These are phyloP conservation scores for Xanthostigma xanthostigma DNA, from an alignment of 2,888 invertebrate species.

Conservation along the genomic window DNA sequence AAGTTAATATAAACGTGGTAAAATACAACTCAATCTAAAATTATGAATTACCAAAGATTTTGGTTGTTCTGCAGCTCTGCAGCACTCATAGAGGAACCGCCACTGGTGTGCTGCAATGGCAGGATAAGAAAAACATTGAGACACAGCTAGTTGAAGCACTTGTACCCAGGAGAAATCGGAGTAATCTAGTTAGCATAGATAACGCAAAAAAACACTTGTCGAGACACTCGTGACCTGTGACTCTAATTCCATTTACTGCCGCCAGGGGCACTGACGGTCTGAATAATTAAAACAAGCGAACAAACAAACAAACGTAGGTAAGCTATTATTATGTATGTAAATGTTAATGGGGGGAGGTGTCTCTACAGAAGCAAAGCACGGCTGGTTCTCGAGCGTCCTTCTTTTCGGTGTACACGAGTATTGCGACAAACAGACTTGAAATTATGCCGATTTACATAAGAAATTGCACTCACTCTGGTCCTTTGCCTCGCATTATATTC, in stretches of 20 bases:
- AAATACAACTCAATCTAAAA: no score
- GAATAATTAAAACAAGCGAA: constrained; percentile 23
- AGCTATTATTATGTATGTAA: neutral
- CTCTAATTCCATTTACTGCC: constrained; percentile 24
- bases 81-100: no score
- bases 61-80: no score
- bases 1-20: no score
- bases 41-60: no score
- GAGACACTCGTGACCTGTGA: constrained; percentile 24
- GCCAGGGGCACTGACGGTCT: constrained; percentile 15
- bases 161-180: constrained; percentile 24
- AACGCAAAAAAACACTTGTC: constrained; percentile 29
- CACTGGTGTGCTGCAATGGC: no score
- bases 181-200: constrained; percentile 26
- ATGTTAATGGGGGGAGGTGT: neutral
- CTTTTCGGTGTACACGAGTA: no score
- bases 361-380: no score
- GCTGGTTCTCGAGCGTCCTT: no score
- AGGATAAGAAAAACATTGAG: no score
- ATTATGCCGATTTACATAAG: neutral
- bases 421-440: no score
- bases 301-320: constrained; percentile 13
- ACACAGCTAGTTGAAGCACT: neutral
- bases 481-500: no score
- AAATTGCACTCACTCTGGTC: neutral